These are phyloP conservation scores for Ecdyonurus torrentis DNA, from an alignment of 2,888 invertebrate species.

Conservation along the genomic window DNA sequence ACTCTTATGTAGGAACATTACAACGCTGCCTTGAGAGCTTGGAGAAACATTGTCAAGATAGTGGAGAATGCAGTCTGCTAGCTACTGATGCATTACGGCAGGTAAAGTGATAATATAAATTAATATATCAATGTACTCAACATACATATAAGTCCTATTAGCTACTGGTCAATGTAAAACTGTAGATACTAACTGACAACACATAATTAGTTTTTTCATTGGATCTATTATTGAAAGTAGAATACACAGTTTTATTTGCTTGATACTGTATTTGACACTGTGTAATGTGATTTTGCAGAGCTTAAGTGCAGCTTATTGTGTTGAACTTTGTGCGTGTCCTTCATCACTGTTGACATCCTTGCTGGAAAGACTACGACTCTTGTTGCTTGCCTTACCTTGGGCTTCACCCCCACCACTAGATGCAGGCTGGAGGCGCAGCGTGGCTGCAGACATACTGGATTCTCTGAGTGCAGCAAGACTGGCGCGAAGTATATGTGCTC, in stretches of 20 bases:
- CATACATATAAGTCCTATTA: too few species aligned
- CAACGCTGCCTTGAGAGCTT: slow-evolving; percentile 54
- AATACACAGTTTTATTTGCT: too few species aligned
- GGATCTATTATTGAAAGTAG: too few species aligned
- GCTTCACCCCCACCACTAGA: slow-evolving; percentile 30
- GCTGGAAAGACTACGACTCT: slow-evolving; percentile 45
- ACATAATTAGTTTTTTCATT: too few species aligned
- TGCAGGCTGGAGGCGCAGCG: slow-evolving; percentile 51
- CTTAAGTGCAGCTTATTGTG: slow-evolving; percentile 52
- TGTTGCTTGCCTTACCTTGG: slow-evolving; percentile 45
- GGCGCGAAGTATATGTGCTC: slow-evolving; percentile 49
- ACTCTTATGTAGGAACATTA: slow-evolving; percentile 67
- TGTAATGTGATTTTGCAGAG: slow-evolving; percentile 24
- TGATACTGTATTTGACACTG: too few species aligned
- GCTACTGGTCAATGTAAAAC: too few species aligned
- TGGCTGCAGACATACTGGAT: slow-evolving; percentile 49
- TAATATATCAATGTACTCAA: background rate
- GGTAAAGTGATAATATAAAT: slow-evolving; percentile 25
- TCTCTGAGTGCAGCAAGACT: slow-evolving; percentile 52
- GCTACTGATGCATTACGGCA: slow-evolving; percentile 60
- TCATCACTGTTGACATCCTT: slow-evolving; percentile 45
- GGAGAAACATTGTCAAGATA: slow-evolving; percentile 36
- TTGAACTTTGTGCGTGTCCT: slow-evolving; percentile 46
- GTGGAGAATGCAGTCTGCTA: slow-evolving; percentile 31
- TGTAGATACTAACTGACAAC: too few species aligned